A percentile compares a stretch with the other conserved stretches of the same genome.
Conservation (phyloP, 92 coral and sea anemone genomes). For the Muricea muricata region DNA sequence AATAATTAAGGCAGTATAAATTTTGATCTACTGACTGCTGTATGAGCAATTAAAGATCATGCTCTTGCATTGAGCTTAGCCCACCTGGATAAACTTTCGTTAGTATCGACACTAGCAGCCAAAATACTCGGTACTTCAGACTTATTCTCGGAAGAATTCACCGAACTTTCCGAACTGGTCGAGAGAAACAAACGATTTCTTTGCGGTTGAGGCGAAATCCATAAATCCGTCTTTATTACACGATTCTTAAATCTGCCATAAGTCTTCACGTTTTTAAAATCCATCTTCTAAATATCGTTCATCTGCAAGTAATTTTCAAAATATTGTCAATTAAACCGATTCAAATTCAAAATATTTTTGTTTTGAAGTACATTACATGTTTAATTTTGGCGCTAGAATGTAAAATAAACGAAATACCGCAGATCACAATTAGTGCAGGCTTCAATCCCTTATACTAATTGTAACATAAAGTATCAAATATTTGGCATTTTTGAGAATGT, state of each 20-base stretch:
- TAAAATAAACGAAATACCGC: background rate
- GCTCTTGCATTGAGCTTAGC: background rate
- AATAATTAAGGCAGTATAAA: no score
- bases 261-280: conserved; percentile 58
- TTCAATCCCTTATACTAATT: background rate
- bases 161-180: background rate
- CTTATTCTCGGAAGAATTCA: background rate
- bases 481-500: no score
- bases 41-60: no score
- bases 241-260: conserved; percentile 88
- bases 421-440: background rate
- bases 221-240: conserved; percentile 72
- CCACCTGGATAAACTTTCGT: background rate
- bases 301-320: background rate
- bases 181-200: background rate
- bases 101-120: background rate
- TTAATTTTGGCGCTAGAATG: background rate
- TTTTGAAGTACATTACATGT: no score
- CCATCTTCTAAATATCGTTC: background rate
- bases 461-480: background rate
- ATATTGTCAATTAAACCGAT: background rate
- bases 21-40: no score
- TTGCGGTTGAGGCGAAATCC: conserved; percentile 70
- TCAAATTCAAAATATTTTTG: background rate
- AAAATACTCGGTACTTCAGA: background rate